These are phyloP conservation scores for Watsonalla binaria DNA, from an alignment of 2,888 invertebrate genomes.

Conservation along the genomic window DNA sequence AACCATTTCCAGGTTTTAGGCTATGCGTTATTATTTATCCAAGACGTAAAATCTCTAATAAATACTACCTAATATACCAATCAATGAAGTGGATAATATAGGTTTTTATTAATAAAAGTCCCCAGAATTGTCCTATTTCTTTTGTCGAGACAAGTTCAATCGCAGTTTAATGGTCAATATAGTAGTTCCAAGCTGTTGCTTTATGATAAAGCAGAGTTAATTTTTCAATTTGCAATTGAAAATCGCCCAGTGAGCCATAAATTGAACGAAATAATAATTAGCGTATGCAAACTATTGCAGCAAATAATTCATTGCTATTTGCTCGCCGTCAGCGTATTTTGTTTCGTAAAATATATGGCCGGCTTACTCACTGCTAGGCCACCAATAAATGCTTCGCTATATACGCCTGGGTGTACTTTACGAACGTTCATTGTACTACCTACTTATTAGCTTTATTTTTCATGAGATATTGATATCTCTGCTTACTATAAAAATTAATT, in stretches of 20 bases:
- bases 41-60: too few relatives aligned
- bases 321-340: slow-evolving; percentile 35
- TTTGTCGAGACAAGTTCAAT: too few relatives aligned
- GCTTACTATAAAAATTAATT: too few relatives aligned
- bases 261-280: slow-evolving; percentile 36
- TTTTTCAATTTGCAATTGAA: background rate
- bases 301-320: slow-evolving; percentile 31
- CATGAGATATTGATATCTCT: too few relatives aligned
- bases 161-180: background rate
- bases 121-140: too few relatives aligned
- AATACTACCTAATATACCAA: too few relatives aligned
- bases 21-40: too few relatives aligned
- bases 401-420: background rate
- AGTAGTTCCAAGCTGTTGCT: background rate
- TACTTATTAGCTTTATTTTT: background rate
- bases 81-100: too few relatives aligned
- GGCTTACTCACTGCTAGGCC: slow-evolving; percentile 18
- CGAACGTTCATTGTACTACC: background rate
- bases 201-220: too few relatives aligned
- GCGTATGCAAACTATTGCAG: slow-evolving; percentile 30
- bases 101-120: too few relatives aligned
- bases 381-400: background rate
- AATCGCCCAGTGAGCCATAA: slow-evolving; percentile 9
- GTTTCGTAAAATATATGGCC: slow-evolving; percentile 28
- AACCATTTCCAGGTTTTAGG: too few relatives aligned